phyloP scores from a whole-genome alignment of 2,113 vertebrate species.

The Laticauda colubrina region DNA sequence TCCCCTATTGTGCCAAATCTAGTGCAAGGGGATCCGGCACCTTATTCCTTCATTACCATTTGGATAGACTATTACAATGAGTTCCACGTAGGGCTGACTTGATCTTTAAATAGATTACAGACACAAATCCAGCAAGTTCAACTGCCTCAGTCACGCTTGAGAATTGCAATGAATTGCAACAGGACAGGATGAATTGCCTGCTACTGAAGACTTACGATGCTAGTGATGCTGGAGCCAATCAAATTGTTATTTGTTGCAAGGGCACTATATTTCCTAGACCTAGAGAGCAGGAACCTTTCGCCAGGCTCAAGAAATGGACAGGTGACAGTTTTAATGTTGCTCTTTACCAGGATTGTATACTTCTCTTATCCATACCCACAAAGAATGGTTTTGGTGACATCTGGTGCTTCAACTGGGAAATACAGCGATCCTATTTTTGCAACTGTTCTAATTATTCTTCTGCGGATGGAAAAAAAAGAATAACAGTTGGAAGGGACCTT shows the following conservation, averaged over 20 bases:
- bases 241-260: not conserved
- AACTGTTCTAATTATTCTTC: not conserved
- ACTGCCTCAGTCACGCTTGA: not conserved
- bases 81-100: not conserved
- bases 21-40: not conserved
- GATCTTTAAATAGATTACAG: not conserved
- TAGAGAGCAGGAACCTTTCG: not conserved
- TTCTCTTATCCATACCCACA: not conserved
- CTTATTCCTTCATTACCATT: not conserved
- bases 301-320: not conserved
- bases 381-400: constrained; percentile 1
- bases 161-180: not conserved
- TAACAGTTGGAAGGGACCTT: too few species aligned
- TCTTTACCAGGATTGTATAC: not conserved
- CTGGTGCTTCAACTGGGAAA: not conserved
- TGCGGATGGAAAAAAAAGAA: too few species aligned
- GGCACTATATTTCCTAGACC: not conserved
- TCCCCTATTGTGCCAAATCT: not conserved
- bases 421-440: not conserved
- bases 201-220: not conserved
- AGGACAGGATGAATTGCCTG: too few species aligned
- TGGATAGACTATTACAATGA: not conserved
- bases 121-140: not conserved
- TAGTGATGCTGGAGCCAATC: not conserved
- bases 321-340: not conserved